Evolutionary conservation across 2,888 invertebrate genomes (phyloP), one percentile per base, ranked within the genome.

Genomic region (Gastrophysa polygoni): DNA sequence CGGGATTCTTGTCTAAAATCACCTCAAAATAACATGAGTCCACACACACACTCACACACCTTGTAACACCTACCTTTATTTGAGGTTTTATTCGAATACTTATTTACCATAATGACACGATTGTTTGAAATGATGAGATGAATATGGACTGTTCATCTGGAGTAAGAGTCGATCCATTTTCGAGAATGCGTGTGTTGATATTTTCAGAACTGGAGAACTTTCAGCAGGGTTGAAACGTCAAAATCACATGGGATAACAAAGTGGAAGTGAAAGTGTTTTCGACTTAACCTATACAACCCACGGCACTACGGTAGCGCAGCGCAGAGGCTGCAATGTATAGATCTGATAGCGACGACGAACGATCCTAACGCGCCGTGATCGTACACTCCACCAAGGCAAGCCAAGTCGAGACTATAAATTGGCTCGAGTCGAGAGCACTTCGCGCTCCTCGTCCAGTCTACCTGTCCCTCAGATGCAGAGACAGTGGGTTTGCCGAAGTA

Each of bases 21-120:
- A 68, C 69, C 52, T 63, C 63, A 61, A 66, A 64, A 68, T 64
- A 65, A 69, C 50, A 55, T 58, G 57, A 66, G 61, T 63, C 66
- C 64, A 63, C 70, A 64, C 61, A 68, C 62, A 70, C 72, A 73
- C 72, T 67, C 62, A 70, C 72, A 73, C 72, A 71, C 71, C 66
- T 69, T 64, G 64, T 63, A 73, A 73, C 77, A 73, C 76, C 76
- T 76, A 76, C 76, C 72, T 73, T 68, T 71, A 71, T 68, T 71
- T 68, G 71, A 72, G 72, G 68, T 69, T 72, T 66, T 68, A 61
- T 61, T 57, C 55, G 64, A 63, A 68, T 69, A 71, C 66, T 68
- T 67, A 71, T 71, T 71, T 67, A 63, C 68, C 69, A 72, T 71
- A 70, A 66, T 68, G 61, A 66, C 68, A 64, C 65, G 63, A 68